phyloP scores from a whole-genome alignment of 2,113 vertebrate species.

The Lycocorax pyrrhopterus region DNA sequence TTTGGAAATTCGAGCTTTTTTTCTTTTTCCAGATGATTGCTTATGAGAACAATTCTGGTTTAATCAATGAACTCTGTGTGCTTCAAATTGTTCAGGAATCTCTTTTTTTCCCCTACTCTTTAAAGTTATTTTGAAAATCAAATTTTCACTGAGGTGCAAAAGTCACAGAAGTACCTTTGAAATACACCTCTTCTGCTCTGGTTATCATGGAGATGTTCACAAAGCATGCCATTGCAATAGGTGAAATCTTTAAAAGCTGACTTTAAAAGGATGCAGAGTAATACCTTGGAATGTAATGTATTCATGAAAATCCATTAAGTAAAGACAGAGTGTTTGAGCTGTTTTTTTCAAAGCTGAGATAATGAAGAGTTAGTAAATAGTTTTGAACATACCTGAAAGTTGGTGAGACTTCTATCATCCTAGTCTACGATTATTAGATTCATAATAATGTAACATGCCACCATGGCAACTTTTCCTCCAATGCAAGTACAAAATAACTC shows the following conservation, averaged over 20 bases:
- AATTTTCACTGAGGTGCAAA: background rate
- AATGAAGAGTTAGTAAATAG: background rate
- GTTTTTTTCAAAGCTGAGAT: background rate
- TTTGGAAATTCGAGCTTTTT: background rate
- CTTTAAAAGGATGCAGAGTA: background rate
- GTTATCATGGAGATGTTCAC: background rate
- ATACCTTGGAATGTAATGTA: background rate
- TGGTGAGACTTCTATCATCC: background rate
- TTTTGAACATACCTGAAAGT: background rate
- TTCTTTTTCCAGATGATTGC: background rate
- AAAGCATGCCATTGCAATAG: background rate
- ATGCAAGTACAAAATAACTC: background rate
- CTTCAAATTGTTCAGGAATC: background rate
- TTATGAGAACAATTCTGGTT: background rate
- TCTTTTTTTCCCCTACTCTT: fast-evolving
- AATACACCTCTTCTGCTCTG: background rate
- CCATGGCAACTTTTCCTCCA: background rate
- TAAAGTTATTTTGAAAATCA: background rate
- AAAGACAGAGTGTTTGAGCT: background rate
- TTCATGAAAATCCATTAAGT: background rate
- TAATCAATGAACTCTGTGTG: background rate
- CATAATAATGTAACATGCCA: background rate
- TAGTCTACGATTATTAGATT: background rate
- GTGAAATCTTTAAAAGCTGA: background rate
- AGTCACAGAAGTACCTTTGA: background rate